These are phyloP conservation scores for Cyanistes caeruleus DNA, from an alignment of 2,113 vertebrate species.

Conservation along the genomic window DNA sequence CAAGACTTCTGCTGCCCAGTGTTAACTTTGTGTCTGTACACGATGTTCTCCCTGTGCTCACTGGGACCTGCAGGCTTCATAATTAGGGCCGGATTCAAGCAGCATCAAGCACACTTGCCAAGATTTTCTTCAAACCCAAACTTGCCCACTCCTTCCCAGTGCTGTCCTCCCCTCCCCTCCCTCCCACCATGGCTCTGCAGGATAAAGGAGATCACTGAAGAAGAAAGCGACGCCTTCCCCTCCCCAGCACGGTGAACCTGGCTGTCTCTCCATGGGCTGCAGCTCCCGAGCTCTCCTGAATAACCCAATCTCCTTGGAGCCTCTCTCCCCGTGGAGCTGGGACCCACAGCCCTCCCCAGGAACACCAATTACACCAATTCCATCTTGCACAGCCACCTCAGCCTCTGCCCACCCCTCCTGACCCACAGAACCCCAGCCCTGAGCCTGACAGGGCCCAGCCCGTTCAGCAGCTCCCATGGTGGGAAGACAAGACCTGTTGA, in stretches of 20 bases:
- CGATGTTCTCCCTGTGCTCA: conserved; percentile 2
- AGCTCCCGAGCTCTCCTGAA: background rate
- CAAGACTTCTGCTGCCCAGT: background rate
- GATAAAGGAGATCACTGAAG: background rate
- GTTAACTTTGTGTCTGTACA: conserved; percentile 48
- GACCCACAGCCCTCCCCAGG: accelerated
- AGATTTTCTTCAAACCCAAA: background rate
- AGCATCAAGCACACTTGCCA: background rate
- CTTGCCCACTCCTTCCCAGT: background rate
- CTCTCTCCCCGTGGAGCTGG: background rate
- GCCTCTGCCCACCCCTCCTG: accelerated
- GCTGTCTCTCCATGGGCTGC: background rate
- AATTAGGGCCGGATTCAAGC: conserved; percentile 28
- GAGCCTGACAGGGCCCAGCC: background rate
- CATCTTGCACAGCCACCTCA: background rate
- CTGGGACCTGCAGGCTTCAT: background rate
- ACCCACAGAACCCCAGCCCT: background rate
- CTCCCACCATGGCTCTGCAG: background rate
- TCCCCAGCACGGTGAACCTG: accelerated
- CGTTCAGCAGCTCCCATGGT: accelerated
- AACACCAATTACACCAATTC: background rate
- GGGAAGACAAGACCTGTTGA: conserved; percentile 32
- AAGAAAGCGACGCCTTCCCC: background rate
- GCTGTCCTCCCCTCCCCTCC: background rate
- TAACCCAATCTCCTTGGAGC: background rate